phyloP scores from a whole-genome alignment of 2,888 invertebrate species.

The Horisme vitalbata region DNA sequence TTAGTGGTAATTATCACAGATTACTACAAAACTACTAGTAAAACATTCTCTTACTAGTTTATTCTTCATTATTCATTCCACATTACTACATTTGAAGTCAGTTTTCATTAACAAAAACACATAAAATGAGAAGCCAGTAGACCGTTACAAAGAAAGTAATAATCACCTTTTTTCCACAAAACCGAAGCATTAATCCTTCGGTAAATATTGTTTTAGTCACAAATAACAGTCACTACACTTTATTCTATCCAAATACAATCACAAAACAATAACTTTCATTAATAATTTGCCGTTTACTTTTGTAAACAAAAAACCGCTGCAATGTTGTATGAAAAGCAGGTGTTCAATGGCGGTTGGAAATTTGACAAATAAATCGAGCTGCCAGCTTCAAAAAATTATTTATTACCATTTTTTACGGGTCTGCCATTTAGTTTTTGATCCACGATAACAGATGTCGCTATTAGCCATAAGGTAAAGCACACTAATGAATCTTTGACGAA shows the following conservation, averaged over 20 bases:
- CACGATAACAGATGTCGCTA: conserved; percentile 6
- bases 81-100: too few species aligned
- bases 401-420: conserved; percentile 24
- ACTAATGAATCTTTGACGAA: too few species aligned
- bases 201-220: not conserved
- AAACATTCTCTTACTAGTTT: not conserved
- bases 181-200: conserved; percentile 15
- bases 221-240: conserved; percentile 10
- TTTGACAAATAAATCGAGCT: conserved; percentile 42
- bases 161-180: conserved; percentile 25
- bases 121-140: not conserved
- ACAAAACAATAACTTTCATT: conserved; percentile 49
- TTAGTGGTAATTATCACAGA: not conserved
- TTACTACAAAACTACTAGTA: not conserved
- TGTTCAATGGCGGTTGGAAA: conserved; percentile 59
- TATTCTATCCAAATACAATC: conserved; percentile 10
- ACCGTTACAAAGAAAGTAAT: not conserved
- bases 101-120: conserved; percentile 16
- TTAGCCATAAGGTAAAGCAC: not conserved
- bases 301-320: conserved; percentile 58
- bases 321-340: too few species aligned
- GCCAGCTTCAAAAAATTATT: conserved; percentile 23
- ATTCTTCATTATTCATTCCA: not conserved
- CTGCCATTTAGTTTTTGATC: conserved; percentile 4
- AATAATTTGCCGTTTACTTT: conserved; percentile 50